Evolutionary conservation across 2,888 invertebrate species (phyloP).

Genomic region (Drosophila mimetica): DNA sequence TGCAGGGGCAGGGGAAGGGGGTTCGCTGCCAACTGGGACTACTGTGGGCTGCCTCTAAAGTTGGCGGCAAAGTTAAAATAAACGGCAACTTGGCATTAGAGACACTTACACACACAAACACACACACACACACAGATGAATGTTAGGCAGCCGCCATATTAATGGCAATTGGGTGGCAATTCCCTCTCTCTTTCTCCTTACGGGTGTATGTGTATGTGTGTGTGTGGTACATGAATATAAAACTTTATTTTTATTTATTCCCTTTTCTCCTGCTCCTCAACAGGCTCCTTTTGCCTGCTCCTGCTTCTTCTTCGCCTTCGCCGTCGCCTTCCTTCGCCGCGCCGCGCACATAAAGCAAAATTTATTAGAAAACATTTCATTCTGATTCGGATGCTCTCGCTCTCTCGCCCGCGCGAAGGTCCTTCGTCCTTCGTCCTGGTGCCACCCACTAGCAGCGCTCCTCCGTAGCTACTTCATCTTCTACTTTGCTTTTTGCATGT

Average conservation of each 20-base stretch:
- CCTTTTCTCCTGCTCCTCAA: conserved; percentile 51
- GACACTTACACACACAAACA: conserved; percentile 54
- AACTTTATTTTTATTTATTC: conserved; percentile 80
- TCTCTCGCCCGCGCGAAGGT: neutral
- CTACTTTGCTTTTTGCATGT: conserved; percentile 82
- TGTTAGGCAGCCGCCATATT: conserved; percentile 82
- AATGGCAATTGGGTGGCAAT: conserved; percentile 82
- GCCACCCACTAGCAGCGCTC: neutral
- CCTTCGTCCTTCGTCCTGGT: conserved; percentile 8
- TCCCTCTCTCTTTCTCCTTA: conserved; percentile 1
- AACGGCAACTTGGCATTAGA: conserved; percentile 81
- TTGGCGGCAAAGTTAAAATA: conserved; percentile 79
- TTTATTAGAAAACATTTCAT: conserved; percentile 84
- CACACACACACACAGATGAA: conserved; percentile 47
- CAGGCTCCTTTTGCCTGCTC: neutral
- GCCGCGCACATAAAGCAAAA: conserved; percentile 83
- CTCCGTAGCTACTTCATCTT: conserved; percentile 72
- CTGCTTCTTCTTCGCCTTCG: conserved; percentile 1
- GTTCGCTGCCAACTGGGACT: conserved; percentile 42
- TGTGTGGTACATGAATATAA: conserved; percentile 78
- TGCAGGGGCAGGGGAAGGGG: neutral
- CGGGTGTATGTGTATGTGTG: conserved; percentile 48
- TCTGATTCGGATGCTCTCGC: conserved; percentile 61
- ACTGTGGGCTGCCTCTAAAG: conserved; percentile 65
- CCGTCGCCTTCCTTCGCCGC: conserved; percentile 49